Conservation (phyloP, 2,888 invertebrate species). For the Deroplatys truncata region DNA sequence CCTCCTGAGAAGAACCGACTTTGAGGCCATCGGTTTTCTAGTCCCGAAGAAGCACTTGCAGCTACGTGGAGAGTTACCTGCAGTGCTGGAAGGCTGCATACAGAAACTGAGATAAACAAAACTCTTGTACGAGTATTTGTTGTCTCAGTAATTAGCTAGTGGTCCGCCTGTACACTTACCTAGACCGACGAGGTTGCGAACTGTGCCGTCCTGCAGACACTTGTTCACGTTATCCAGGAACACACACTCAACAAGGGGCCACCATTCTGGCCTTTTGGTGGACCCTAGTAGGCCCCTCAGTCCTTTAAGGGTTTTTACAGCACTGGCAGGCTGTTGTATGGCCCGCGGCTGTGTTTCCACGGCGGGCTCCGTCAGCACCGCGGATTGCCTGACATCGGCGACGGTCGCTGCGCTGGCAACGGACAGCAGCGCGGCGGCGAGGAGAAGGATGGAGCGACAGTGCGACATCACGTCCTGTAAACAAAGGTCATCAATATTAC, state of each 20-base stretch:
- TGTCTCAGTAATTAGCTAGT: too few relatives aligned
- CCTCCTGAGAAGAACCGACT: too few relatives aligned
- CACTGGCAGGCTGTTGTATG: background rate
- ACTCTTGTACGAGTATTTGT: too few relatives aligned
- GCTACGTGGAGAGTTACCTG: too few relatives aligned
- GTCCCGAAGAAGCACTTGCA: too few relatives aligned
- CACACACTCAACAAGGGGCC: background rate
- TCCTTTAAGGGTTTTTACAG: background rate
- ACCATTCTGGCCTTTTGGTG: background rate
- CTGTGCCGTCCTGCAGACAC: conserved; percentile 11
- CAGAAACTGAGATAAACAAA: too few relatives aligned
- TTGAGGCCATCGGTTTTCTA: too few relatives aligned
- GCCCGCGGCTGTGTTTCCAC: too few relatives aligned
- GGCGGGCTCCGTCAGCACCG: background rate
- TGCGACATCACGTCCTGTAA: background rate
- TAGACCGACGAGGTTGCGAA: background rate
- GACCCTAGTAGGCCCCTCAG: background rate
- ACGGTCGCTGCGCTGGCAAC: background rate
- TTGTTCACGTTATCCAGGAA: background rate
- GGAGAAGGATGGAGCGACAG: background rate
- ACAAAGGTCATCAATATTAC: background rate
- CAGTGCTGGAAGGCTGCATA: too few relatives aligned
- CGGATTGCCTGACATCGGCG: background rate
- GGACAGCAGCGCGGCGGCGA: background rate
- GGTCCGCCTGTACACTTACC: background rate